Evolutionary conservation across 2,888 invertebrate species (phyloP), one percentile per base, ranked within the genome.

Genomic region (Marasmarcha lunaedactyla): DNA sequence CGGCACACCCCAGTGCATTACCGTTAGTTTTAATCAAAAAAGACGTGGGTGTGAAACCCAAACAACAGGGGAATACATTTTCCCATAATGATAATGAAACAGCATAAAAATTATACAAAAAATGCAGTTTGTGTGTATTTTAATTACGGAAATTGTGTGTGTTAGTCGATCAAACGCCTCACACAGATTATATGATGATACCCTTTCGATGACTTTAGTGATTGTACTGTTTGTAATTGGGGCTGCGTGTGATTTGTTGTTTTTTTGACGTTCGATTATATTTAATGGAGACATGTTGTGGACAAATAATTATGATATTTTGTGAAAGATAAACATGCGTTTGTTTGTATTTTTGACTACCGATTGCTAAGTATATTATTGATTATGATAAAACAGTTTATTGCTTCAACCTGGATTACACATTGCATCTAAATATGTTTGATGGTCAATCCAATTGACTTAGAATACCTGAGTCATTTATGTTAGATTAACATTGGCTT

Each of bases 11-110:
- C 54, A 58, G 48, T 57, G 47, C 57, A 69, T 71, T 69, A 68
- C 61, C 61, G 63, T 57, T 53, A 60, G 68, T 72, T 76, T 76
- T 77, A 79, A 81, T 79, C 77, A 79, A 73, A 74, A n/a, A 72
- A 71, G 64, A 50, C 63, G 63, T 65, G 78, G 78, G 78, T 81
- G 81, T 78, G 81, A 79, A 79, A 71, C 56, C 72, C 67, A 77
- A 78, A 79, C 64, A 79, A 59, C 60, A 58, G 61, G 74, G 76
- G 71, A 68, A 57, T 49, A 51, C 54, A 54, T 51, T 72, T 81
- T 81, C 81, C 81, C 81, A 81, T 78, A 79, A 71, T 65, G 81
- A 81, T 81, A 81, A 77, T 78, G 71, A 64, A 56, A 69, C 64
- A 57, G 51, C 59, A 66, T 63, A 67, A 67, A 20, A 64, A 65